Percentiles rank a stretch among this genome's conserved stretches.
phyloP scores from a whole-genome alignment of 2,888 invertebrate species.

The Patella pellucida region DNA sequence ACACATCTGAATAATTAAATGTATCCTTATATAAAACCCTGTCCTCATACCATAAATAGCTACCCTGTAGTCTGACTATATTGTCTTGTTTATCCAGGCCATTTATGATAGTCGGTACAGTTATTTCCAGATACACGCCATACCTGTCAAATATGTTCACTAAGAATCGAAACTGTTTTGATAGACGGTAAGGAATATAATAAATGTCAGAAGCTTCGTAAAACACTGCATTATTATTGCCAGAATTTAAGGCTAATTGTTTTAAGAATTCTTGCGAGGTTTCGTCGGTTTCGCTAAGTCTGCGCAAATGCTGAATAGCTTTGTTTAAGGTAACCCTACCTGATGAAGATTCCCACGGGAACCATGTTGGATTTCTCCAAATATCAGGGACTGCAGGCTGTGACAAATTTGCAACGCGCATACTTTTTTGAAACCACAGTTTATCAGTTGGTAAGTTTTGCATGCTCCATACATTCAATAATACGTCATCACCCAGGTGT shows the following conservation, averaged over 20 bases:
- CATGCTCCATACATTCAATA: conserved; percentile 30
- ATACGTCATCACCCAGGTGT: conserved; percentile 26
- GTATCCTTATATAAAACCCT: neutral
- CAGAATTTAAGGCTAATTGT: neutral
- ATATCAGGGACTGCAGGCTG: conserved; percentile 18
- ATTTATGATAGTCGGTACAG: conserved; percentile 20
- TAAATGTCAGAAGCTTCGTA: conserved; percentile 29
- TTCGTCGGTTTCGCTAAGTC: neutral
- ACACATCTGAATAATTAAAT: conserved; percentile 18
- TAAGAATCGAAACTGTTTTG: conserved; percentile 19
- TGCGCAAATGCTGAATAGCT: neutral
- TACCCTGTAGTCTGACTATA: conserved; percentile 19
- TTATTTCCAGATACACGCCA: conserved; percentile 20
- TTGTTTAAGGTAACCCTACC: neutral
- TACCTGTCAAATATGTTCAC: conserved; percentile 11
- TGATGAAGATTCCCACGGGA: conserved; percentile 20
- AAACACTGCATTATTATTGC: conserved; percentile 17
- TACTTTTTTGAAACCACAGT: conserved; percentile 23
- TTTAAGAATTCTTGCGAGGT: neutral
- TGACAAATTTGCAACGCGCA: conserved; percentile 12
- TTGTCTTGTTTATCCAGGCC: conserved; percentile 14
- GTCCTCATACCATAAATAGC: conserved; percentile 24
- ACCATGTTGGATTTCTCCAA: conserved; percentile 19
- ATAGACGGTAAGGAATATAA: conserved; percentile 18
- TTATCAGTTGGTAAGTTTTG: conserved; percentile 16